A percentile compares a stretch with the other conserved stretches of the same genome.
Evolutionary conservation across 2,113 vertebrate genomes (phyloP).

Genomic region (Pelvicachromis taeniatus): DNA sequence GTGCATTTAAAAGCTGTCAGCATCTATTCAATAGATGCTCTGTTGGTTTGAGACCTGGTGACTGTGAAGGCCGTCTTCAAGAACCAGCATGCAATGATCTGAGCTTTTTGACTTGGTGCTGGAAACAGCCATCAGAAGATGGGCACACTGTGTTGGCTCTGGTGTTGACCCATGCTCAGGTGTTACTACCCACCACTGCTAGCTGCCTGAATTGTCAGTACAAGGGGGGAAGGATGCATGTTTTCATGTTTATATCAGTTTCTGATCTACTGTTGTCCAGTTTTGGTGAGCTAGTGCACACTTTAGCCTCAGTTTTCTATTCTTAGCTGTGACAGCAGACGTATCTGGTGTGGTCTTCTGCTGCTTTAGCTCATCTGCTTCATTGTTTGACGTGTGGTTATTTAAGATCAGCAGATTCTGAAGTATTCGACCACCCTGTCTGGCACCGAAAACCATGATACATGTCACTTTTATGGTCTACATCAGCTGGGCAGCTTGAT

Average conservation of each 20-base stretch:
- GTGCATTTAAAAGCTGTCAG: background rate
- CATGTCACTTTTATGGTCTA: background rate
- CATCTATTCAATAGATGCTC: background rate
- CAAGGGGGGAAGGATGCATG: accelerated
- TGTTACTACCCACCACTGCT: background rate
- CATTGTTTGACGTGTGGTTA: background rate
- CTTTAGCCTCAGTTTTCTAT: background rate
- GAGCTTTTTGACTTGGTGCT: background rate
- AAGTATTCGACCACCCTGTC: background rate
- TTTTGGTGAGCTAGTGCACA: background rate
- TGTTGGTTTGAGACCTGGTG: background rate
- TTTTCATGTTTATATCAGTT: background rate
- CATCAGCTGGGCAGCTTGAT: background rate
- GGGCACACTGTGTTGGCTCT: background rate
- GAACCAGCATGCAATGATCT: background rate
- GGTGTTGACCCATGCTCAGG: accelerated
- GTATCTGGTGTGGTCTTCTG: background rate
- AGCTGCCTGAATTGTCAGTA: background rate
- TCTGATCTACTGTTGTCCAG: background rate
- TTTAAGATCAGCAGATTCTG: background rate
- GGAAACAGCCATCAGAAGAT: background rate
- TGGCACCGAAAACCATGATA: background rate
- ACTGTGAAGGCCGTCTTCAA: background rate
- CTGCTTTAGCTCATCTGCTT: background rate
- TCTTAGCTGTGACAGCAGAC: background rate